These are phyloP conservation scores for Tinamus guttatus DNA, from an alignment of 2,113 vertebrate species.

Conservation along the genomic window DNA sequence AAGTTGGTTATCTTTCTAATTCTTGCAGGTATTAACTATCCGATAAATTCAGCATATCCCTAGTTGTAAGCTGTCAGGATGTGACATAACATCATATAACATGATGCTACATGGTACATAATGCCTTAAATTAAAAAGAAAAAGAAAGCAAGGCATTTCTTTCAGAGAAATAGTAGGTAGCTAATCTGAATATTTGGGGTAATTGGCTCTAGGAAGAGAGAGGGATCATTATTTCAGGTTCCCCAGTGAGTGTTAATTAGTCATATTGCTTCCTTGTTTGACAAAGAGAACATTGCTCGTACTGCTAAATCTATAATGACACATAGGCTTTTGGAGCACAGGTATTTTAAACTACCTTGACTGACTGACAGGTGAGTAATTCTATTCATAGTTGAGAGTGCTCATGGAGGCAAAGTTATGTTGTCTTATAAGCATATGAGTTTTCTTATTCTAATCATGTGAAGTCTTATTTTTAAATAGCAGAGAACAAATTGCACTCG, in stretches of 20 bases:
- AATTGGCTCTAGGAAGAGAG: constrained; percentile 83
- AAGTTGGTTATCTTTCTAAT: constrained; percentile 82
- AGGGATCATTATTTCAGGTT: constrained; percentile 82
- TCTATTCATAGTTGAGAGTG: constrained; percentile 71
- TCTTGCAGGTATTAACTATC: constrained; percentile 79
- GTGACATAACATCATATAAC: constrained; percentile 83
- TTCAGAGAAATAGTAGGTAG: constrained; percentile 79
- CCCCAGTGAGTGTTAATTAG: constrained; percentile 85
- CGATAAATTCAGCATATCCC: constrained; percentile 80
- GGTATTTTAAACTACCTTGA: constrained; percentile 83
- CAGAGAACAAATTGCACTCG: constrained; percentile 18
- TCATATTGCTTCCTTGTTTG: constrained; percentile 84
- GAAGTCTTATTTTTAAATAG: constrained; percentile 40
- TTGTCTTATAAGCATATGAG: constrained; percentile 15
- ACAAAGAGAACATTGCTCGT: constrained; percentile 80
- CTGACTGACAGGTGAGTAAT: constrained; percentile 79
- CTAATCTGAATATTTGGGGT: constrained; percentile 85
- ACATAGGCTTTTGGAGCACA: constrained; percentile 77
- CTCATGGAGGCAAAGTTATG: constrained; percentile 42
- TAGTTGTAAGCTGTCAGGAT: constrained; percentile 83
- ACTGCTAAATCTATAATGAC: constrained; percentile 82
- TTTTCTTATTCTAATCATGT: constrained; percentile 53
- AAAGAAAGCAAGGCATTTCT: constrained; percentile 78
- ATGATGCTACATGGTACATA: constrained; percentile 83
- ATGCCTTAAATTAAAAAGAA: constrained; percentile 78